These are phyloP conservation scores for Crocuta crocuta DNA, from an alignment of 2,113 vertebrate genomes.

Conservation along the genomic window DNA sequence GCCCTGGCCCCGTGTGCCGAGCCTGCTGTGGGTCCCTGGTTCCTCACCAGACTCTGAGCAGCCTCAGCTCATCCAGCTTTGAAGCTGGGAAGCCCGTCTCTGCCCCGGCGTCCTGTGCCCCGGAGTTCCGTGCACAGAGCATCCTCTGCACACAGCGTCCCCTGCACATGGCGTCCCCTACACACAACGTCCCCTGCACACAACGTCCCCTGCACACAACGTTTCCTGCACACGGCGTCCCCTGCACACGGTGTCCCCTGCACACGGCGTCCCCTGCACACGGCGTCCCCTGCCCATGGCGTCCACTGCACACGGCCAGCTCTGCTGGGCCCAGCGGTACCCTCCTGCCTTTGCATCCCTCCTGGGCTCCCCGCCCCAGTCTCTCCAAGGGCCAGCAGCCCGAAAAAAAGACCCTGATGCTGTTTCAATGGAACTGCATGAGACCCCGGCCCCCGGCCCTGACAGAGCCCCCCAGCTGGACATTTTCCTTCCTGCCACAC, in stretches of 20 bases:
- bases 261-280: no score
- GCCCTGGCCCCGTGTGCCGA: fast-evolving
- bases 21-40: fast-evolving
- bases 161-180: no score
- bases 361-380: neutral
- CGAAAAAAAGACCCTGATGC: neutral
- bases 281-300: neutral
- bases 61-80: fast-evolving
- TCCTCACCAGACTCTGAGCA: neutral
- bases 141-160: no score
- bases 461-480: neutral
- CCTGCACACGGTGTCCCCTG: no score
- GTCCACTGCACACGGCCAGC: fast-evolving
- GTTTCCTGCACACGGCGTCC: no score
- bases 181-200: no score
- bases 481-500: neutral
- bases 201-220: no score
- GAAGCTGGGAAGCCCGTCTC: neutral
- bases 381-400: neutral
- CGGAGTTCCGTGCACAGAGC: no score
- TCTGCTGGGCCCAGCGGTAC: fast-evolving
- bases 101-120: fast-evolving
- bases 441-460: fast-evolving
- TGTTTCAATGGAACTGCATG: fast-evolving
- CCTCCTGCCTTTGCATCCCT: neutral